phyloP scores from a whole-genome alignment of 2,113 vertebrate genomes.

The Lipophrys pholis region DNA sequence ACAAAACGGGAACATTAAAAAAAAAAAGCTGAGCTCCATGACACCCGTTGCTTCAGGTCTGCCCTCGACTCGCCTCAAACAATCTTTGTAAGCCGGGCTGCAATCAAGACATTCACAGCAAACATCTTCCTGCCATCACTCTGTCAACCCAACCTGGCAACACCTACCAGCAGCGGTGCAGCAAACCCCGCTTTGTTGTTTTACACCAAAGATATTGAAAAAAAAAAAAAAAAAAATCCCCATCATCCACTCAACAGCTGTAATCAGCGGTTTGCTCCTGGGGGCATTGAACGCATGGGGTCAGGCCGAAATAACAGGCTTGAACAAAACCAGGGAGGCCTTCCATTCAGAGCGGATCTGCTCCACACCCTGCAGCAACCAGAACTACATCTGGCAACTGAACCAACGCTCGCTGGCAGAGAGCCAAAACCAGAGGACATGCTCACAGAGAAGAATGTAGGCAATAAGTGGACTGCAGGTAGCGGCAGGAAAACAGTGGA shows the following conservation, averaged over 20 bases:
- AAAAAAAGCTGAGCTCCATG: conserved; percentile 42
- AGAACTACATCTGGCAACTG: conserved; percentile 51
- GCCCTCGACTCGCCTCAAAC: conserved; percentile 7
- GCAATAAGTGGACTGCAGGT: conserved; percentile 50
- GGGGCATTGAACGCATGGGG: conserved; percentile 13
- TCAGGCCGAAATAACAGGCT: conserved; percentile 67
- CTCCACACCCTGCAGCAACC: not conserved
- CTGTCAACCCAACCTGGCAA: not conserved
- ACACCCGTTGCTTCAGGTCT: conserved; percentile 49
- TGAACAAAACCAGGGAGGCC: conserved; percentile 58
- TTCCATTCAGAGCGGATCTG: not conserved
- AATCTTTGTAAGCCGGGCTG: not conserved
- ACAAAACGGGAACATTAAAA: conserved; percentile 39
- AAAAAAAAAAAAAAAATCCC: not conserved
- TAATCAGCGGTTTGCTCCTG: conserved; percentile 39
- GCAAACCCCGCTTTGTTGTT: conserved; percentile 1
- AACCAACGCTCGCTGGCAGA: conserved; percentile 49
- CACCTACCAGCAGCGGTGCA: not conserved
- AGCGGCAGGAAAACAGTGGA: conserved; percentile 46
- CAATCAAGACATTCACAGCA: conserved; percentile 8
- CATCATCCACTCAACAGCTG: conserved; percentile 3
- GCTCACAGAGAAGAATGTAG: not conserved
- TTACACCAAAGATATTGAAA: conserved; percentile 5
- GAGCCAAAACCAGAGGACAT: conserved; percentile 27
- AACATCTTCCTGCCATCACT: not conserved